Evolutionary conservation across 1,140 invertebrate genomes (phyloP).

Genomic region (Cydia strobilella): DNA sequence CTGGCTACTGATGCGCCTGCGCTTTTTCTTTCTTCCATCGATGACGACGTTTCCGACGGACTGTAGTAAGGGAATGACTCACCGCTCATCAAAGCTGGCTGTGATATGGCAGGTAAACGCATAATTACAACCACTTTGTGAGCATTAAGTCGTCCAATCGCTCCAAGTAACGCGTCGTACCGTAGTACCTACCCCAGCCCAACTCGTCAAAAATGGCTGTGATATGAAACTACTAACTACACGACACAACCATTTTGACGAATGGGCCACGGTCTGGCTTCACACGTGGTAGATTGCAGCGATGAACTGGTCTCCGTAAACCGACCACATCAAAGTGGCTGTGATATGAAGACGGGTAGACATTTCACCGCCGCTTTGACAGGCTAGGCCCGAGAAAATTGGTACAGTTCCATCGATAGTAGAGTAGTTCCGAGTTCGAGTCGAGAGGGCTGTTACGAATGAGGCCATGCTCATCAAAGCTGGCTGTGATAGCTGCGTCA

Average conservation of each 20-base stretch:
- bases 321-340: constrained; percentile 80
- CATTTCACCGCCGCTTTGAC: constrained; percentile 78
- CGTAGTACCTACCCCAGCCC: constrained; percentile 54
- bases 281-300: not conserved
- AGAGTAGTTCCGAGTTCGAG: constrained; percentile 26
- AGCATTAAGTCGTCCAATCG: constrained; percentile 46
- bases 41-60: not conserved
- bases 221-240: constrained; percentile 62
- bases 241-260: constrained; percentile 75
- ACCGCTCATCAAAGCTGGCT: constrained; percentile 79
- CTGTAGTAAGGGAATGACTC: constrained; percentile 34
- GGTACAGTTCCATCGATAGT: constrained; percentile 22
- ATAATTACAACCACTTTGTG: constrained; percentile 72
- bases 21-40: not conserved
- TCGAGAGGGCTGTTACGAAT: constrained; percentile 43
- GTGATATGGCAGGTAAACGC: constrained; percentile 68
- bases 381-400: constrained; percentile 68
- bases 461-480: constrained; percentile 78
- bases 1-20: constrained; percentile 39
- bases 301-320: constrained; percentile 61
- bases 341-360: constrained; percentile 71
- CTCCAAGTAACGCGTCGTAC: not conserved
- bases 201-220: constrained; percentile 80
- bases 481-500: constrained; percentile 76
- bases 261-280: constrained; percentile 61